phyloP scores from a whole-genome alignment of 92 coral and sea anemone genomes.

The Meandrina meandrites region DNA sequence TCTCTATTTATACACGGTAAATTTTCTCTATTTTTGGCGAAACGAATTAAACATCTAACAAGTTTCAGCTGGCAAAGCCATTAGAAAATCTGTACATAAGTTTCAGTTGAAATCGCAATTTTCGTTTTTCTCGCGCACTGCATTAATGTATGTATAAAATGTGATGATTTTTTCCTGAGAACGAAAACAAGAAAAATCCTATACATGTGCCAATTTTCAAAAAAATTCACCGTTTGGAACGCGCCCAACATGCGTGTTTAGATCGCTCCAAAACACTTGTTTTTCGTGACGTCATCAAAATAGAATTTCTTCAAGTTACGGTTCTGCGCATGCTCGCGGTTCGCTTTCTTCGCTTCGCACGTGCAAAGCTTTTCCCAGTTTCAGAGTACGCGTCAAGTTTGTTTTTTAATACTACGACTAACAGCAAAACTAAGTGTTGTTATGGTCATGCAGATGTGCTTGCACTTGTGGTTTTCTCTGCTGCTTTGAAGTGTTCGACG shows the following conservation, averaged over 20 bases:
- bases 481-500: conserved; percentile 23
- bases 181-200: conserved; percentile 1
- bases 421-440: neutral
- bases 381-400: neutral
- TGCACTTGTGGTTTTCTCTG: neutral
- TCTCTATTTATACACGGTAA: conserved; percentile 17
- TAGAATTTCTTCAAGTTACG: conserved; percentile 25
- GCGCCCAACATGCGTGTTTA: too few species aligned
- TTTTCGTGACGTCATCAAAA: too few species aligned
- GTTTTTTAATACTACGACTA: neutral
- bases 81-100: conserved; percentile 15
- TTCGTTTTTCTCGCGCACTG: neutral
- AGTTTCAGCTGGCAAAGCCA: neutral
- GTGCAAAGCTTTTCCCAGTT: neutral
- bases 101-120: conserved; percentile 1
- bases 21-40: neutral
- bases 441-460: neutral
- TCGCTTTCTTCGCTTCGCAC: neutral
- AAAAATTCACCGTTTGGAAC: too few species aligned
- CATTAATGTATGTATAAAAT: too few species aligned
- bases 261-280: too few species aligned
- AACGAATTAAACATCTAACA: neutral
- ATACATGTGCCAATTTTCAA: neutral
- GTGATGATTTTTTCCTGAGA: neutral
- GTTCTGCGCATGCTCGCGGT: conserved; percentile 16